Evolutionary conservation across 1,140 invertebrate genomes (phyloP), one percentile per base, ranked within the genome.

Genomic region (Danaus melanippus): DNA sequence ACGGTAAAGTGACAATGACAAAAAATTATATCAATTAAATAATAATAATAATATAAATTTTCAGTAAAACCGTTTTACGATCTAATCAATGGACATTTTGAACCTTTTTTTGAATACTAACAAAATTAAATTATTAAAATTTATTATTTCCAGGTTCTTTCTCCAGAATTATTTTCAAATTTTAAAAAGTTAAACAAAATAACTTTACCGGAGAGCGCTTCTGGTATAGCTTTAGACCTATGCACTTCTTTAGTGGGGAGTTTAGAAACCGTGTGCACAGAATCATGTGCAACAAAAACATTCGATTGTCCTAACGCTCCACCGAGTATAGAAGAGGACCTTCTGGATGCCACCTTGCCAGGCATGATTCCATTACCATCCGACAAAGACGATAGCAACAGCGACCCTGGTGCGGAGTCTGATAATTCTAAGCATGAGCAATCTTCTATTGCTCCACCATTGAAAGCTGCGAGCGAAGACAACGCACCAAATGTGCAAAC

Each of bases 241-340:
- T 86, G 83, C 57, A 44, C 46, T 12, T 56, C 60, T 40, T 58
- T 79, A 4, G 77, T 75, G 61, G 52, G 65, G 21, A 74, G 62
- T 43, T 67, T 86, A 53, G 62, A 71, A 62, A 62, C 60, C 6
- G 68, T 86, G n/a, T 84, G 83, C 43, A 69, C 66, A 43, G 71
- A 62, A 53, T 65, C 74, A 12, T 86, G 83, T 46, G 62, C 60
- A 12, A 47, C 46, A 9, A 56, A 76, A 15, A 53, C 55, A 42
- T 66, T 64, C 49, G 74, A 80, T 1, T 86, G 83, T 52, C 66
- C 70, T 40, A 75, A 80, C 46, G 66, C 72, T 49, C 67, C 64
- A 9, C 42, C 62, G 46, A 58, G 50, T 12, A 62, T 64, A 7
- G 76, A 71, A 10, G 66, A 78, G 1, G 71, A 71, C 41, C 59